Evolutionary conservation across 2,888 invertebrate genomes (phyloP).

Genomic region (Anorthoa munda): DNA sequence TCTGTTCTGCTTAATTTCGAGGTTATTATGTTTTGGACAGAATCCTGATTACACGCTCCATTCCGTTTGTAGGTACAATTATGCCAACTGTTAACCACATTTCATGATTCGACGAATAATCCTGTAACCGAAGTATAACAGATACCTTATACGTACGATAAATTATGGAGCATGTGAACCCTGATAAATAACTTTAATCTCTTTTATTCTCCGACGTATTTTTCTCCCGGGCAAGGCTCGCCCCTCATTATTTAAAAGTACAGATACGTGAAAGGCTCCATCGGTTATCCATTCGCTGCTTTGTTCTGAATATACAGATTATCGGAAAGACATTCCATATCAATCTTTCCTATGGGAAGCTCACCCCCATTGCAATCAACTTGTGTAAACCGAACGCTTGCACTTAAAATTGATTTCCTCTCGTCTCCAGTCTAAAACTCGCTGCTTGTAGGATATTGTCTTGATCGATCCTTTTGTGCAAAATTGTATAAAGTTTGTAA

Average conservation of each 20-base stretch:
- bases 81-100: constrained; percentile 35
- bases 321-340: constrained; percentile 63
- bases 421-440: constrained; percentile 66
- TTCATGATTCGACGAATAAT: constrained; percentile 38
- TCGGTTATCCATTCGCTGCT: constrained; percentile 80
- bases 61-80: constrained; percentile 38
- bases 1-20: constrained; percentile 47
- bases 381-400: constrained; percentile 69
- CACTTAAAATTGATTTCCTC: constrained; percentile 75
- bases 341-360: constrained; percentile 38
- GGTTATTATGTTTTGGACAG: constrained; percentile 55
- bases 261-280: constrained; percentile 74
- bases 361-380: constrained; percentile 65
- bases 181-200: constrained; percentile 64
- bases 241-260: constrained; percentile 76
- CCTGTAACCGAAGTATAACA: constrained; percentile 23
- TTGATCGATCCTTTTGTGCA: constrained; percentile 74
- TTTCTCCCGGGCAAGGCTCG: constrained; percentile 58
- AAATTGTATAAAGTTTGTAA: constrained; percentile 74
- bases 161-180: constrained; percentile 19
- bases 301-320: constrained; percentile 72
- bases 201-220: constrained; percentile 58
- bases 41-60: constrained; percentile 50
- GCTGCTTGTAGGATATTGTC: constrained; percentile 68
- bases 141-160: background rate